Evolutionary conservation across 2,888 invertebrate species (phyloP).

Genomic region (Pachymerium ferrugineum): DNA sequence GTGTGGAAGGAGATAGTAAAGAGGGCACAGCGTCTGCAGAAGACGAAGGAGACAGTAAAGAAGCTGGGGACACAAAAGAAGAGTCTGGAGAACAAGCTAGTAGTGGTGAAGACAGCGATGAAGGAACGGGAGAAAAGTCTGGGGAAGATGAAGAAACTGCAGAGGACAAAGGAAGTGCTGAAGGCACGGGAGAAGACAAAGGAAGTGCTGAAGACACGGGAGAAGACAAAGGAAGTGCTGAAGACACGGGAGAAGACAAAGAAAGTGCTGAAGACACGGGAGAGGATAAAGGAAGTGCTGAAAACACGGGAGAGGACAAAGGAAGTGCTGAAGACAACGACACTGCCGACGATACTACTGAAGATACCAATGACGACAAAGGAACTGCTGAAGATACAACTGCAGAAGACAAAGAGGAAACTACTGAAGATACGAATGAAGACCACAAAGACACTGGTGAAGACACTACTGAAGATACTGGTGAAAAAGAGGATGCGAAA

Average conservation of each 20-base stretch:
- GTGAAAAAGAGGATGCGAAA: constrained; percentile 19
- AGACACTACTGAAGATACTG: background rate
- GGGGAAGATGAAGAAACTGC: constrained; percentile 15
- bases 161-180: background rate
- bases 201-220: constrained; percentile 31
- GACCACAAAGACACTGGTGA: background rate
- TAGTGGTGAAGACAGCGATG: constrained; percentile 24
- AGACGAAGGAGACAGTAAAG: constrained; percentile 3
- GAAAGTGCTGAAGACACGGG: constrained; percentile 32
- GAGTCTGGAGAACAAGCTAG: constrained; percentile 39
- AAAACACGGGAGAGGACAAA: constrained; percentile 3
- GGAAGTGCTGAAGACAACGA: background rate
- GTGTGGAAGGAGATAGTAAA: constrained; percentile 18
- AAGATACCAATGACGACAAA: background rate
- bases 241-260: background rate
- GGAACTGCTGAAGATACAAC: background rate
- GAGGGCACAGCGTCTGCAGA: background rate
- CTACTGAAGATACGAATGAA: background rate
- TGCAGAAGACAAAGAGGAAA: constrained; percentile 41
- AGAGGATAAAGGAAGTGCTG: constrained; percentile 24
- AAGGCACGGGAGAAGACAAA: constrained; percentile 30
- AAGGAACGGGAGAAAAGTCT: constrained; percentile 28
- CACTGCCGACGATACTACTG: constrained; percentile 12
- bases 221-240: constrained; percentile 28
- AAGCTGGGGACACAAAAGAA: constrained; percentile 32